Percentiles rank a stretch among this genome's conserved stretches.
These are phyloP conservation scores for Crotalus helleri DNA, from an alignment of 2,113 vertebrate genomes.

Conservation along the genomic window DNA sequence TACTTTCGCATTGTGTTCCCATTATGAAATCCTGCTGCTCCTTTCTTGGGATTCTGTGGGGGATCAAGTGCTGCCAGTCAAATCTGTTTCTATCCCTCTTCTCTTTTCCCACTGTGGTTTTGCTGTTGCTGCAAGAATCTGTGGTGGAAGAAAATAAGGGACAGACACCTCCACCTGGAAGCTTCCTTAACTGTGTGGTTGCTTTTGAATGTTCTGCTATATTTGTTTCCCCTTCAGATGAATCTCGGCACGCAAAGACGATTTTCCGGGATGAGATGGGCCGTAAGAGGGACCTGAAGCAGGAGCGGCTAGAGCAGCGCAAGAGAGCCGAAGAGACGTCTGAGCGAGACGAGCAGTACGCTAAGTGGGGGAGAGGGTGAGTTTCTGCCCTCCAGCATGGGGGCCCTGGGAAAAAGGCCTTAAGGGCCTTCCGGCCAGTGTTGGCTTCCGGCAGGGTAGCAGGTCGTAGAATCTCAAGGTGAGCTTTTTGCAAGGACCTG, in stretches of 20 bases:
- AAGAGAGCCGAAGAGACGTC: slow-evolving; percentile 78
- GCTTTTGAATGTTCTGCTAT: rapidly evolving
- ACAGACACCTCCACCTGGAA: neutral
- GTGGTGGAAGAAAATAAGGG: neutral
- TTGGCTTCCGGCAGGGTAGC: neutral
- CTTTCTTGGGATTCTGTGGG: neutral
- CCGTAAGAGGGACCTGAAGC: slow-evolving; percentile 81
- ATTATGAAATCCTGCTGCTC: neutral
- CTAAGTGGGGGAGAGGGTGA: slow-evolving; percentile 94
- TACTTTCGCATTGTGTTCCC: neutral
- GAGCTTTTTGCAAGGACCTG: neutral
- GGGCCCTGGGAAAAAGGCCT: neutral
- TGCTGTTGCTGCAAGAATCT: neutral
- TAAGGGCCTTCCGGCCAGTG: rapidly evolving
- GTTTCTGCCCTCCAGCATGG: neutral
- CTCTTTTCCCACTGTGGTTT: neutral
- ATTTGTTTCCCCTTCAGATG: slow-evolving; percentile 65
- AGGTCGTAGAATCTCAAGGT: no score
- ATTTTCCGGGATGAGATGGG: slow-evolving; percentile 89
- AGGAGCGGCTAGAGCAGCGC: slow-evolving; percentile 80
- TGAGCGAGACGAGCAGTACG: slow-evolving; percentile 83
- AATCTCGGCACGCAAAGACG: slow-evolving; percentile 79
- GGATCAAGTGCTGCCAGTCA: neutral
- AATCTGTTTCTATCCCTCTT: neutral
- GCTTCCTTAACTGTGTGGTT: neutral